These are phyloP conservation scores for Dendrophyllia cribrosa DNA, from an alignment of 64 coral and sea anemone genomes.

Conservation along the genomic window DNA sequence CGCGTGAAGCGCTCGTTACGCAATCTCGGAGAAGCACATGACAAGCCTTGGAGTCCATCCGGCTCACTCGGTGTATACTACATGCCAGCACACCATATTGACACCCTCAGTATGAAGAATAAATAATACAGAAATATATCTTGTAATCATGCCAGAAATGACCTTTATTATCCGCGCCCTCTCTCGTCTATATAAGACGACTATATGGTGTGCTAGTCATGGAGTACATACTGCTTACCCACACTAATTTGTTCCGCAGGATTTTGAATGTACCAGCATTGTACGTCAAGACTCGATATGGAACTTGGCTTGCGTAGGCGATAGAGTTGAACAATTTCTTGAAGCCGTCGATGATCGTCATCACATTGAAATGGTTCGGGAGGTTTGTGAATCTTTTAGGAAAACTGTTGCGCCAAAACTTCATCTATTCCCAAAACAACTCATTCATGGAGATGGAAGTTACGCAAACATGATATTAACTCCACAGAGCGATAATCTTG, in stretches of 20 bases:
- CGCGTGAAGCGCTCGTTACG: too few species aligned
- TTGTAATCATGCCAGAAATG: too few species aligned
- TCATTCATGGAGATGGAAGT: conserved; percentile 73
- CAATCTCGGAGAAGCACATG: too few species aligned
- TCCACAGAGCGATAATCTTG: neutral
- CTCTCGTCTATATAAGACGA: too few species aligned
- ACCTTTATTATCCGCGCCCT: too few species aligned
- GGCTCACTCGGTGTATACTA: too few species aligned
- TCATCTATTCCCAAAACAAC: conserved; percentile 36
- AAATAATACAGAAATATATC: too few species aligned
- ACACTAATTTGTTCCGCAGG: neutral
- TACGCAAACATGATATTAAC: conserved; percentile 50
- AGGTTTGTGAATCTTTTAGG: conserved; percentile 46
- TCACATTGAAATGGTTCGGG: conserved; percentile 38
- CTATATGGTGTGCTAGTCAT: too few species aligned
- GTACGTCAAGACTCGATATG: neutral
- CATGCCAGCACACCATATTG: too few species aligned
- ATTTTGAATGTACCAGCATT: neutral
- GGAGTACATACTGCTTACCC: too few species aligned
- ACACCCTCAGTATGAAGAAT: too few species aligned
- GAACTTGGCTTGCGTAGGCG: neutral
- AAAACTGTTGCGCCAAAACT: conserved; percentile 24
- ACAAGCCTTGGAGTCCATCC: too few species aligned
- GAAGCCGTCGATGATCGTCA: conserved; percentile 37
- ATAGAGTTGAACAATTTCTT: neutral